These are phyloP conservation scores for Hirundo rustica DNA, from an alignment of 2,797 vertebrate genomes.

Conservation along the genomic window DNA sequence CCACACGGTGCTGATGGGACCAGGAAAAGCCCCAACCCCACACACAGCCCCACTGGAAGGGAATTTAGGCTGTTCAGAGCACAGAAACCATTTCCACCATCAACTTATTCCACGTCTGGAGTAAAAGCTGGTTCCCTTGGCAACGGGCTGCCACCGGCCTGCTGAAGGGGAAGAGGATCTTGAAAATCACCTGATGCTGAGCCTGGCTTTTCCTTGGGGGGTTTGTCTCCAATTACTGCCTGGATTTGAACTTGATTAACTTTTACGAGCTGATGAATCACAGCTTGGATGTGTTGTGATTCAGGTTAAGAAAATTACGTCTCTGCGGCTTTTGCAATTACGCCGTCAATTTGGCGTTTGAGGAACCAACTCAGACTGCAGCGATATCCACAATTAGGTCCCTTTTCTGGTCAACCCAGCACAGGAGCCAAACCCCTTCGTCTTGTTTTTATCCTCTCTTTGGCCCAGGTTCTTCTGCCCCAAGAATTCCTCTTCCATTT, in stretches of 20 bases:
- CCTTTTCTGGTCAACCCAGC: not conserved
- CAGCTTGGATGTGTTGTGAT: constrained; percentile 42
- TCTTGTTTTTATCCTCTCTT: not conserved
- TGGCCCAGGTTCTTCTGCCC: constrained; percentile 87
- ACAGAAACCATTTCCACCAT: not conserved
- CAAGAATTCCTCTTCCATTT: constrained; percentile 73
- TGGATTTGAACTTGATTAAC: constrained; percentile 59
- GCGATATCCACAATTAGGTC: not conserved
- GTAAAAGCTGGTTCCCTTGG: not conserved
- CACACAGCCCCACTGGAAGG: not conserved
- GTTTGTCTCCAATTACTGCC: constrained; percentile 39
- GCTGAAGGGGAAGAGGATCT: not conserved
- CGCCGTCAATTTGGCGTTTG: constrained; percentile 17
- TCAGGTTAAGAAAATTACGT: constrained; percentile 52
- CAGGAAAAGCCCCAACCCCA: not conserved
- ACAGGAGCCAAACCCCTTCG: not conserved
- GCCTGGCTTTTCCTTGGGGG: constrained; percentile 4
- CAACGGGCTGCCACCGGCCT: not conserved
- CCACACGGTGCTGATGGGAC: not conserved
- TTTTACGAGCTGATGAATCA: constrained; percentile 53
- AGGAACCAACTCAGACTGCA: not conserved
- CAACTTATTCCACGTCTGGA: not conserved
- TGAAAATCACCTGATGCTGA: not conserved
- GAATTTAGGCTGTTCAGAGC: not conserved
- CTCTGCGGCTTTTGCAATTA: constrained; percentile 63